A percentile compares a stretch with the other conserved stretches of the same genome.
Conservation (phyloP, 2,888 invertebrate genomes). For the Phyllotreta cruciferae region DNA sequence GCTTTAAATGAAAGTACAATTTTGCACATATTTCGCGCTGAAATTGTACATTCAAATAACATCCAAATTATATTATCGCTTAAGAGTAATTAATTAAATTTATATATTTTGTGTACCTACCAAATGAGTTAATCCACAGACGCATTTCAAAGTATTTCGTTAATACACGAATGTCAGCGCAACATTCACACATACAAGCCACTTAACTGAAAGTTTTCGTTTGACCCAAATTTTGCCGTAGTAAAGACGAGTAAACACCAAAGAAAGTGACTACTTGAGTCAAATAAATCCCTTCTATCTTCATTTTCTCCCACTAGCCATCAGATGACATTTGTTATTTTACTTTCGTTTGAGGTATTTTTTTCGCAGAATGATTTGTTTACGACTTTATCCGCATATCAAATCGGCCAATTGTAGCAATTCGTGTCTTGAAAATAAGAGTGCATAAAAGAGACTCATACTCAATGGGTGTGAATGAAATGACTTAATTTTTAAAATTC, state of each 20-base stretch:
- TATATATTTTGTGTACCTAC: constrained; percentile 42
- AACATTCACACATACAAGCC: constrained; percentile 41
- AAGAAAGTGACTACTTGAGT: constrained; percentile 58
- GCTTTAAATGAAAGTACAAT: no score
- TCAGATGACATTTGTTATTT: constrained; percentile 51
- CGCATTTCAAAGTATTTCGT: constrained; percentile 48
- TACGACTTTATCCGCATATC: constrained; percentile 15
- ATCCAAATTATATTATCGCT: background rate
- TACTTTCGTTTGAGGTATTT: constrained; percentile 55
- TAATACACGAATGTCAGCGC: constrained; percentile 28
- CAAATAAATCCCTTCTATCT: constrained; percentile 54
- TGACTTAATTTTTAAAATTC: no score
- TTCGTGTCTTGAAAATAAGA: no score
- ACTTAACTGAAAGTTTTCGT: constrained; percentile 55
- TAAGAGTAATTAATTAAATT: background rate
- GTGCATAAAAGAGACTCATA: no score
- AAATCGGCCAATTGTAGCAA: no score
- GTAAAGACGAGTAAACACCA: constrained; percentile 45
- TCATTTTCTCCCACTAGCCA: constrained; percentile 57
- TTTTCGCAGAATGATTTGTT: constrained; percentile 50
- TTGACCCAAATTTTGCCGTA: constrained; percentile 57
- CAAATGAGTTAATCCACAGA: constrained; percentile 48
- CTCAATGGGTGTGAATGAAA: no score
- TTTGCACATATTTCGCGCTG: background rate
- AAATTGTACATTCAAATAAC: background rate